Evolutionary conservation across 2,113 vertebrate species (phyloP).

Genomic region (Xyrauchen texanus): DNA sequence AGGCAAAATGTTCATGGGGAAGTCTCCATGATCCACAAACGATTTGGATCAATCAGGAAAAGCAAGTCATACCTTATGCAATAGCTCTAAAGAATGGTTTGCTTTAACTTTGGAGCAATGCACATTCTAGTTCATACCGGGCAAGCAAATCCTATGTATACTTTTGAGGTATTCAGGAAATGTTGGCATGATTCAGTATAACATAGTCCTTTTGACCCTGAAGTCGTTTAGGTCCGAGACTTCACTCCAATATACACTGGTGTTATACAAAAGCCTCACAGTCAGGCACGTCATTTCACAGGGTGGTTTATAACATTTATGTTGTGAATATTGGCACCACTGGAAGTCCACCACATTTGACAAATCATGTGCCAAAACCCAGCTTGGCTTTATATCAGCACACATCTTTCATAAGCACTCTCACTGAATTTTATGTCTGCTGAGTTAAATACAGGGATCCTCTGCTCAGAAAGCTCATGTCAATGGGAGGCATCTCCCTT

Average conservation of each 20-base stretch:
- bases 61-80: background rate
- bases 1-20: background rate
- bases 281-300: background rate
- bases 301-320: background rate
- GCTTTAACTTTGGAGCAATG: background rate
- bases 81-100: background rate
- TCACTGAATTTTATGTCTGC: background rate
- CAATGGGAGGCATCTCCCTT: conserved; percentile 45
- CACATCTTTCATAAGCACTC: background rate
- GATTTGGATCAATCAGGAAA: background rate
- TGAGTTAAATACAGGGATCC: background rate
- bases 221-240: background rate
- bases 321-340: background rate
- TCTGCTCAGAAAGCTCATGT: background rate
- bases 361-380: background rate
- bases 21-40: conserved; percentile 54
- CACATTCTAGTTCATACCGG: background rate
- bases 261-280: background rate
- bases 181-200: background rate
- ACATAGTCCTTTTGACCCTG: background rate
- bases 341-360: background rate
- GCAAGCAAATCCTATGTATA: background rate
- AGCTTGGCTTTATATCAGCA: too few species aligned
- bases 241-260: background rate
- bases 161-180: background rate